These are phyloP conservation scores for Lophotriccus pileatus DNA, from an alignment of 2,797 vertebrate species.

Conservation along the genomic window DNA sequence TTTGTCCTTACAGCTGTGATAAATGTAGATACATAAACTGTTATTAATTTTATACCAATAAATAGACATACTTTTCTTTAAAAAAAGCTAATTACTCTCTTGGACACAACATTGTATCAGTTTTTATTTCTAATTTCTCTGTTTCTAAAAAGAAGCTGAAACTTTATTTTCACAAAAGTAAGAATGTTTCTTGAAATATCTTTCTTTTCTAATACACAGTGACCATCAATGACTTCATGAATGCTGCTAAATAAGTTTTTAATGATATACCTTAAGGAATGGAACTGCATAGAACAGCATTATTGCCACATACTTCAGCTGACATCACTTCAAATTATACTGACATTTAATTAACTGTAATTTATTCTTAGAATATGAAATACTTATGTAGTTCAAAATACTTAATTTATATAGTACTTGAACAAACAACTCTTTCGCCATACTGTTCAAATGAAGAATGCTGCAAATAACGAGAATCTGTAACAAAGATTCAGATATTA, in stretches of 20 bases:
- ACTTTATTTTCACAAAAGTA: background rate
- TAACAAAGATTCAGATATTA: background rate
- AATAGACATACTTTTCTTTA: background rate
- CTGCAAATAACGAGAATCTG: background rate
- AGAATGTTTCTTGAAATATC: background rate
- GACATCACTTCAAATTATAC: background rate
- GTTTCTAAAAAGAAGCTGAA: background rate
- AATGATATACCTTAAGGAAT: background rate
- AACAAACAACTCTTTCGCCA: background rate
- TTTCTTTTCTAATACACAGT: background rate
- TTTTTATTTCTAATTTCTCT: background rate
- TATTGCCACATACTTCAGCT: background rate
- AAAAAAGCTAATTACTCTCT: background rate
- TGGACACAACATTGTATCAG: background rate
- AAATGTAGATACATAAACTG: background rate
- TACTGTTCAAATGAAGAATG: background rate
- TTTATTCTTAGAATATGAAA: background rate
- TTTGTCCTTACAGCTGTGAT: background rate
- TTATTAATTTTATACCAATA: background rate
- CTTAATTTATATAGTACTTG: background rate
- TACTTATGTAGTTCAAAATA: conserved; percentile 1
- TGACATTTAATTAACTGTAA: conserved; percentile 19
- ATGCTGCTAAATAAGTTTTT: background rate
- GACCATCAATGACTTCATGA: background rate
- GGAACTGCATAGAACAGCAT: background rate